phyloP scores from a whole-genome alignment of 2,797 vertebrate genomes.

The Lacerta agilis region DNA sequence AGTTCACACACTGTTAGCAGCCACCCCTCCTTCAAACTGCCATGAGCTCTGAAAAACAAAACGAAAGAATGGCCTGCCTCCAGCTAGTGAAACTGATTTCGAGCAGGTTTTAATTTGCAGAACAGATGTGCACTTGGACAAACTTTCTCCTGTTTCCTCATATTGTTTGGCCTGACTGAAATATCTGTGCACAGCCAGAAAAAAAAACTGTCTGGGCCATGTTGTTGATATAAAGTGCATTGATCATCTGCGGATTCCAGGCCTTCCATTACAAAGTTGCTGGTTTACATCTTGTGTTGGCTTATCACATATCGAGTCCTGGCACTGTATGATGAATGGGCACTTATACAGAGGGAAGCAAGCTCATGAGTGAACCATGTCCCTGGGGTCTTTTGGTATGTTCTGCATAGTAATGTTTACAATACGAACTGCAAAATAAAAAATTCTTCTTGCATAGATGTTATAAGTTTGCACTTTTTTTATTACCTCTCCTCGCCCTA shows the following conservation, averaged over 20 bases:
- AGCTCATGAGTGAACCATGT: constrained; percentile 1
- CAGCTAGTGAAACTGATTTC: constrained; percentile 7
- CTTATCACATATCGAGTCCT: background rate
- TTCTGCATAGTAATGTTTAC: background rate
- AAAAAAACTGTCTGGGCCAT: background rate
- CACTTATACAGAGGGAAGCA: background rate
- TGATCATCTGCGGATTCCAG: background rate
- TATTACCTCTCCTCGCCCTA: background rate
- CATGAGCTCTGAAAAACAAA: background rate
- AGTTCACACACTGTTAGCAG: background rate
- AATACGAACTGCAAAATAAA: background rate
- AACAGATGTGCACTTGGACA: constrained; percentile 17
- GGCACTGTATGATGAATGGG: background rate
- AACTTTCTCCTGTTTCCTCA: constrained; percentile 2
- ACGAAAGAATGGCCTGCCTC: background rate
- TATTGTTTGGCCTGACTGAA: constrained; percentile 11
- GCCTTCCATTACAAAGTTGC: background rate
- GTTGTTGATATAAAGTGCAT: background rate
- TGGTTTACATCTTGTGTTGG: background rate
- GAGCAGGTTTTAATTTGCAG: constrained; percentile 11
- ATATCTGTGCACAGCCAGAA: background rate
- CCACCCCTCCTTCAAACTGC: background rate
- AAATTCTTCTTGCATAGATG: background rate
- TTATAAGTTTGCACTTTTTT: background rate
- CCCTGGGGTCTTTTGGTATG: background rate